Evolutionary conservation across 2,797 vertebrate species (phyloP), one percentile per base, ranked within the genome.

Genomic region (Carapus acus): DNA sequence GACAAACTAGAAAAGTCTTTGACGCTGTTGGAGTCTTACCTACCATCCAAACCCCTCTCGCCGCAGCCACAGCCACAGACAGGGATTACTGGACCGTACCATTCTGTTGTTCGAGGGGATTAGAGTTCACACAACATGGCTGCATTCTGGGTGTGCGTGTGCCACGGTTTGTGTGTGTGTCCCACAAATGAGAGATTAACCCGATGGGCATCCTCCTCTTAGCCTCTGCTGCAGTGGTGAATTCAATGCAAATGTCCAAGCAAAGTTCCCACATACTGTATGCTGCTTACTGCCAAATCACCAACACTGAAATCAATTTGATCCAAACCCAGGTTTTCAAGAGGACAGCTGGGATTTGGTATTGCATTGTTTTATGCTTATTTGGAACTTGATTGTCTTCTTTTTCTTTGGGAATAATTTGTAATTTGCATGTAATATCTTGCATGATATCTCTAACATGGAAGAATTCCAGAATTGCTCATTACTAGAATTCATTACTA

Each of bases 61-160:
- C 77, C 78, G 88, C 90, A 92, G 87, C 91, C 89, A 90, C 88
- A 88, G 91, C 87, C 90, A 93, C 89, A 89, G 78, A 85, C 87
- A 86, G 86, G 91, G 92, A 94, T 94, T 93, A 91, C 86, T 74
- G 90, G 92, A 90, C 88, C 67, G 82, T 91, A 93, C 91, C 91
- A 94, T 88, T 91, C 82, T 73, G 77, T 83, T 87, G 85, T 87
- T 83, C 78, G 77, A 89, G 88, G 89, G 88, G 89, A 90, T 91
- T 91, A 91, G 82, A 87, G 83, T 78, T 83, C 82, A 85, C 81
- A 86, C 87, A 87, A 87, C 86, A 87, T 88, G 87, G 85, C 84
- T 80, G 82, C 83, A 82, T 84, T 88, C 84, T 83, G 76, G 71
- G 79, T 78, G 74, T 74, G 78, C 68, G 76, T 57, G 77, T 80